Percentiles rank a stretch among this genome's conserved stretches.
Evolutionary conservation across 2,113 vertebrate species (phyloP).

Genomic region (Probosciger aterrimus): DNA sequence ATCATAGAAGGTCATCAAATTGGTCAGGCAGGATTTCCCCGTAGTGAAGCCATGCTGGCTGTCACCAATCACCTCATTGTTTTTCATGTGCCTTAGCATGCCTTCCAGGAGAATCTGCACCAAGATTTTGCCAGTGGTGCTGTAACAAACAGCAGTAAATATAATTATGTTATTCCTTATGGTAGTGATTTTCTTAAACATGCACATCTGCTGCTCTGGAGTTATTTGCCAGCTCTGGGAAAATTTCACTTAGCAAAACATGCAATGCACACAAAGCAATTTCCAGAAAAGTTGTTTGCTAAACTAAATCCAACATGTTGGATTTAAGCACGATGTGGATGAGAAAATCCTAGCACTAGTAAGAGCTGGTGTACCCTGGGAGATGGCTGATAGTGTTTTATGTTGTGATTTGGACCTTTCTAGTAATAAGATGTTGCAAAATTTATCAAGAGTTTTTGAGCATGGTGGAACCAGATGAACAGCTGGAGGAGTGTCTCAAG

Average conservation of each 20-base stretch:
- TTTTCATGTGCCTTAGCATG: too few relatives aligned
- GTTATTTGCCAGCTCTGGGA: slow-evolving; percentile 64
- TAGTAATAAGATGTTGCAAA: not conserved
- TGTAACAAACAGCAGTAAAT: slow-evolving; percentile 66
- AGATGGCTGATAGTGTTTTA: not conserved
- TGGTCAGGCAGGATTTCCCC: too few relatives aligned
- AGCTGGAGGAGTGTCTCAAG: not conserved
- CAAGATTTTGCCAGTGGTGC: not conserved
- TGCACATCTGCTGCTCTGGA: slow-evolving; percentile 62
- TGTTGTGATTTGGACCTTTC: not conserved
- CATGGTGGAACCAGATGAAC: not conserved
- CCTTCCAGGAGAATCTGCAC: too few relatives aligned
- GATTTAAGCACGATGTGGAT: slow-evolving; percentile 1
- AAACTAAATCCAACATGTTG: slow-evolving; percentile 31
- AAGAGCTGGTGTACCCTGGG: not conserved
- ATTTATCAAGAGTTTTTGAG: not conserved
- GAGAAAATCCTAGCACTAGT: not conserved
- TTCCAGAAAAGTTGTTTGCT: slow-evolving; percentile 61
- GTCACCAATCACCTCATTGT: too few relatives aligned
- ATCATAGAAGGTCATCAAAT: too few relatives aligned
- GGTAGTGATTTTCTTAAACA: slow-evolving; percentile 64
- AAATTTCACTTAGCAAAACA: slow-evolving; percentile 68
- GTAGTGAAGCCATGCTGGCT: too few relatives aligned
- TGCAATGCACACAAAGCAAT: slow-evolving; percentile 53
- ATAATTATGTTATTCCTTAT: slow-evolving; percentile 72